phyloP scores from a whole-genome alignment of 2,797 vertebrate species.

The Centroberyx gerrardi region DNA sequence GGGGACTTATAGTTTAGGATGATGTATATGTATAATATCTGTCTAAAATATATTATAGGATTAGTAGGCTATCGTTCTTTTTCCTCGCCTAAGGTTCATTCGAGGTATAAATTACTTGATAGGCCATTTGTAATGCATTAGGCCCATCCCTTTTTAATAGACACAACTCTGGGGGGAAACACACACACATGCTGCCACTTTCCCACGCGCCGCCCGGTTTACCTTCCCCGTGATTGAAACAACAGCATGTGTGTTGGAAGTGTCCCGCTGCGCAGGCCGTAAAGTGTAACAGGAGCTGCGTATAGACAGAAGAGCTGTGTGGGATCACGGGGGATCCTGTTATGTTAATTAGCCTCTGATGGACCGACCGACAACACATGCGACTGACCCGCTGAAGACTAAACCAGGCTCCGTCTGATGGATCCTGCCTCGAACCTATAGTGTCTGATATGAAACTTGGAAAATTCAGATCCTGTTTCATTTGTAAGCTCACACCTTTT shows the following conservation, averaged over 20 bases:
- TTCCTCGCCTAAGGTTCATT: too few relatives aligned
- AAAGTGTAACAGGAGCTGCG: constrained; percentile 86
- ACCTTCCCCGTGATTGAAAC: constrained; percentile 70
- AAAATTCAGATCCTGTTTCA: too few relatives aligned
- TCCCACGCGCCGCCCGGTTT: constrained; percentile 64
- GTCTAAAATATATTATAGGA: too few relatives aligned
- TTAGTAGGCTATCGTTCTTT: too few relatives aligned
- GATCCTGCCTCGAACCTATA: too few relatives aligned
- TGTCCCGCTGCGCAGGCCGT: constrained; percentile 63
- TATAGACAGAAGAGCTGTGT: constrained; percentile 84
- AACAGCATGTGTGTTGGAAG: constrained; percentile 76
- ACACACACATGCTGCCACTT: constrained; percentile 51
- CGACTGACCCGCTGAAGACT: constrained; percentile 81
- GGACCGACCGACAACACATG: constrained; percentile 93
- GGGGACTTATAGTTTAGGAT: too few relatives aligned
- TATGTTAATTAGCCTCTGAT: constrained; percentile 96
- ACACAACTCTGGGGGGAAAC: constrained; percentile 11
- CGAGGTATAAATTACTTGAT: too few relatives aligned
- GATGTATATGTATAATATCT: too few relatives aligned
- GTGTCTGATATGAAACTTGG: too few relatives aligned
- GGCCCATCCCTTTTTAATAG: constrained; percentile 12
- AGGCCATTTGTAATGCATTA: too few relatives aligned
- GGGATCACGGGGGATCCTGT: constrained; percentile 88
- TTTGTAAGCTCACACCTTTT: too few relatives aligned
- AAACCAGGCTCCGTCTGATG: constrained; percentile 77